Evolutionary conservation across 1,140 invertebrate genomes (phyloP).

Genomic region (Polypedilum vanderplanki): DNA sequence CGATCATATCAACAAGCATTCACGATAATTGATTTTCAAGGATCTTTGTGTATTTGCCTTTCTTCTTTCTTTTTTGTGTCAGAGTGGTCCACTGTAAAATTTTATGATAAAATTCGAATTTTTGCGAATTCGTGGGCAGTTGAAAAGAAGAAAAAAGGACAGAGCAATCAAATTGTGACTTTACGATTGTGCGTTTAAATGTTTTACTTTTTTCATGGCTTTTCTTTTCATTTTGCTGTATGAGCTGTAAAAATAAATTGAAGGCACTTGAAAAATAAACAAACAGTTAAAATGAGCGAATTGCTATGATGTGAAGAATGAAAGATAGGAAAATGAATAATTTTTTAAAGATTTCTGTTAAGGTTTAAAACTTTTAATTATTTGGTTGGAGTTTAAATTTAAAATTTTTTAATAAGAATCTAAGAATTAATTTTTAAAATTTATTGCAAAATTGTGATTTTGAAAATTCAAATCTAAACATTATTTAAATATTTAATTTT

Average conservation of each 20-base stretch:
- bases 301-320: background rate
- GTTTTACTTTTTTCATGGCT: background rate
- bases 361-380: too few species aligned
- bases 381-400: too few species aligned
- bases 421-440: too few species aligned
- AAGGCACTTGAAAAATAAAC: background rate
- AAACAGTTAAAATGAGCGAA: background rate
- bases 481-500: too few species aligned
- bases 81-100: background rate
- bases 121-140: background rate
- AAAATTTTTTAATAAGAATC: too few species aligned
- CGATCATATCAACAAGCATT: background rate
- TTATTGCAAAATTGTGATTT: too few species aligned
- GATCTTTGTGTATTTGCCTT: too few species aligned
- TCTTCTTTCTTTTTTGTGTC: background rate
- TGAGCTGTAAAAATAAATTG: background rate
- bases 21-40: background rate
- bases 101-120: background rate
- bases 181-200: conserved; percentile 7
- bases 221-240: background rate
- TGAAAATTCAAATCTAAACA: too few species aligned
- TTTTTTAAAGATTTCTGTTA: background rate
- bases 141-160: background rate
- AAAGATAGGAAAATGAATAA: background rate
- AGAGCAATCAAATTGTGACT: background rate